Evolutionary conservation across 2,113 vertebrate species (phyloP).

Genomic region (Tetrax tetrax): DNA sequence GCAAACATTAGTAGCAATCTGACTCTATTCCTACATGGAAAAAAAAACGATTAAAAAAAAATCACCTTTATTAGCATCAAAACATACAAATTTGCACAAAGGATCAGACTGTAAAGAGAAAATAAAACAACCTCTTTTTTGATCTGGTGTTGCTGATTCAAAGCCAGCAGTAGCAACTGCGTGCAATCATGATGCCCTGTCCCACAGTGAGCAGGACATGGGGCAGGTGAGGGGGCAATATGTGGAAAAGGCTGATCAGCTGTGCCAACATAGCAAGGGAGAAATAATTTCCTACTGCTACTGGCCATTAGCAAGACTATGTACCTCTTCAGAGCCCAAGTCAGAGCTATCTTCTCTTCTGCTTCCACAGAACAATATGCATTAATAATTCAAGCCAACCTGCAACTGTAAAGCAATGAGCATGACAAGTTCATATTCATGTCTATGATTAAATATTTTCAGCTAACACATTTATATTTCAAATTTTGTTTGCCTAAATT

Average conservation of each 20-base stretch:
- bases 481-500: slow-evolving; percentile 42
- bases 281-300: neutral
- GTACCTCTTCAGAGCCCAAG: neutral
- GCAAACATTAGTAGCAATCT: neutral
- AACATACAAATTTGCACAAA: neutral
- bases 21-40: neutral
- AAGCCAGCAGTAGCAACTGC: neutral
- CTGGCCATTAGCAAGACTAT: neutral
- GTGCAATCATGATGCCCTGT: neutral
- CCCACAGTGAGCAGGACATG: neutral
- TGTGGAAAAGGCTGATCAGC: neutral
- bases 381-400: neutral
- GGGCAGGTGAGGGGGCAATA: neutral
- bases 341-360: neutral
- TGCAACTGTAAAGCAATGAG: neutral
- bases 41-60: neutral
- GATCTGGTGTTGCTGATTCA: neutral
- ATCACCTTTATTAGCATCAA: neutral
- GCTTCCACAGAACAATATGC: neutral
- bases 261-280: neutral
- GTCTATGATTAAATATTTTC: slow-evolving; percentile 35
- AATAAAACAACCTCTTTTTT: neutral
- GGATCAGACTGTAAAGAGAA: neutral
- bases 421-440: neutral
- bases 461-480: neutral